A percentile compares a stretch with the other conserved stretches of the same genome.
Evolutionary conservation across 2,113 vertebrate species (phyloP).

Genomic region (Anolis sagrei): DNA sequence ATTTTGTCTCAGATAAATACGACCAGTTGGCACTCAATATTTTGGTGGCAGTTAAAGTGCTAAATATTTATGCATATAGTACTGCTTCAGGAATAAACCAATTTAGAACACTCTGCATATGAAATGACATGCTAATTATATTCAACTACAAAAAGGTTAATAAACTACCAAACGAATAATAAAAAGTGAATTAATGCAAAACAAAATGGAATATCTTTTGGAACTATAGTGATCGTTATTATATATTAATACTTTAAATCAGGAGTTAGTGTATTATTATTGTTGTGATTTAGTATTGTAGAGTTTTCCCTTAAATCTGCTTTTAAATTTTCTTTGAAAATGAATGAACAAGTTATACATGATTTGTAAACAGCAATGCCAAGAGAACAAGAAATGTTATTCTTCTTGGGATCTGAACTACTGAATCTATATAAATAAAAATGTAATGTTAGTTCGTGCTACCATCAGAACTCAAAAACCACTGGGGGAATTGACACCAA

Average conservation of each 20-base stretch:
- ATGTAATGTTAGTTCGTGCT: too few species aligned
- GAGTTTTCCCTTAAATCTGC: neutral
- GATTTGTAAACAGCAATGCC: neutral
- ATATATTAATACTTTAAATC: neutral
- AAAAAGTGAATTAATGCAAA: neutral
- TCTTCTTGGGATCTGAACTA: neutral
- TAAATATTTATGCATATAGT: neutral
- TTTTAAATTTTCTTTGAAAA: neutral
- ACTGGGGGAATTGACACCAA: too few species aligned
- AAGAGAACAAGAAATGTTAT: neutral
- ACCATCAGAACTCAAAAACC: too few species aligned
- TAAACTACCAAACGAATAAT: too few species aligned
- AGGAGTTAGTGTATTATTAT: neutral
- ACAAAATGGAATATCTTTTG: neutral
- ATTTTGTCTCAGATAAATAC: constrained; percentile 1
- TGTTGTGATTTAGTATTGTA: too few species aligned
- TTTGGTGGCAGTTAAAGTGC: neutral
- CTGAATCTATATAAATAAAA: too few species aligned
- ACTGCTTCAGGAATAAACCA: neutral
- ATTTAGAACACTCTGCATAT: neutral
- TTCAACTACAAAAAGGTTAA: neutral
- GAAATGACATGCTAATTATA: neutral
- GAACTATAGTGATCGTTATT: neutral
- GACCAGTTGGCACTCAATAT: neutral
- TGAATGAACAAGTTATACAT: neutral